Conservation (phyloP, 2,797 vertebrate genomes). For the Poecile montanus region DNA sequence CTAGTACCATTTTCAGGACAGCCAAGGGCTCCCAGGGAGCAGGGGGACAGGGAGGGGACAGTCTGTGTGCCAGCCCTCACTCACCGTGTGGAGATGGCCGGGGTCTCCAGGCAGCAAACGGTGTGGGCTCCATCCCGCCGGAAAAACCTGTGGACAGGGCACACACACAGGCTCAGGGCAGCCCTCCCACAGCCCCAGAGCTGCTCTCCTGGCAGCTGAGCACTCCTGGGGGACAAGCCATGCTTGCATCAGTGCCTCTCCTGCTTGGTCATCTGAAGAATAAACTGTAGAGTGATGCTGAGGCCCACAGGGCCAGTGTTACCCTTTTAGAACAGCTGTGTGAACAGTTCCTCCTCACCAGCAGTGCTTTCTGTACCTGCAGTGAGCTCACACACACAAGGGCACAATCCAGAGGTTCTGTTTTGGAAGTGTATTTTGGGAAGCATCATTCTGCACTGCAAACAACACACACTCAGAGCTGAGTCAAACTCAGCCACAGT, state of each 20-base stretch:
- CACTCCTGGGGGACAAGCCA: not conserved
- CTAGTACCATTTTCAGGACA: too few species aligned
- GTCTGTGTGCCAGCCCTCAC: constrained; percentile 25
- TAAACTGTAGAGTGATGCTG: not conserved
- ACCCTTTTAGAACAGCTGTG: not conserved
- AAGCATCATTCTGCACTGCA: not conserved
- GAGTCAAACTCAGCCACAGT: not conserved
- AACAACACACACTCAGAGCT: not conserved
- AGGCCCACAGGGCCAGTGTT: not conserved
- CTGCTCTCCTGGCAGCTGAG: not conserved
- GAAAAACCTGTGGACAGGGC: constrained; percentile 66
- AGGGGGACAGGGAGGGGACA: too few species aligned
- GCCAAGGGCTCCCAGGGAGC: too few species aligned
- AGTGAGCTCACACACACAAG: not conserved
- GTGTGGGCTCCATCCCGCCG: constrained; percentile 74
- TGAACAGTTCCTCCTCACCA: not conserved
- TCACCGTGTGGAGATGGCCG: constrained; percentile 75
- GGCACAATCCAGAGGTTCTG: not conserved
- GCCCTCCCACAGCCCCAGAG: not conserved
- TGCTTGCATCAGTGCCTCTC: not conserved
- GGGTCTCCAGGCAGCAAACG: constrained; percentile 74
- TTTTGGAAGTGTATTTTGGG: not conserved
- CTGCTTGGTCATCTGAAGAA: not conserved
- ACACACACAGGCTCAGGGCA: constrained; percentile 47
- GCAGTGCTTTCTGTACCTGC: not conserved